Base-by-base conservation (phyloP, 2,888 invertebrate species). In the Aleiodes testaceus region DNA sequence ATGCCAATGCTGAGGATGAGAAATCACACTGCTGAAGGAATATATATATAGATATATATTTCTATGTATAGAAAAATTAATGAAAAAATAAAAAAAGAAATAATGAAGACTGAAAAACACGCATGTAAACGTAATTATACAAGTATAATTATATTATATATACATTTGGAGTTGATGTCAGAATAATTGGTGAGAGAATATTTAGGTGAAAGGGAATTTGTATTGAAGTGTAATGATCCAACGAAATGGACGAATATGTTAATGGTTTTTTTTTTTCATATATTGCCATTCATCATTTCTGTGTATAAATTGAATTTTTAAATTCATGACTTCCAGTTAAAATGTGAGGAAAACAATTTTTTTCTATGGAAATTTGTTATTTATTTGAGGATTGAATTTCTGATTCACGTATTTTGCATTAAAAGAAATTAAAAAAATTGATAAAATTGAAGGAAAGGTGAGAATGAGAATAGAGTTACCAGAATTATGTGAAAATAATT, bases 21-120 rank as follows among this genome's bases (percentile, higher is more conserved):
- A 78, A 78, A 71, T 72, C 68, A 49, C 74, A 74, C 55, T 81
- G 81, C 74, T 84, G 79, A 79, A 79, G 71, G 74, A 79, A 81
- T 79, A 79, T 79, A 79, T 63, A 55, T 63, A 70, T 69, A 26
- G 14, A 45, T 59, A 65, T 44, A 61, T 42, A 61, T 45, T 44
- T 44, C 45, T 45, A 26, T 26, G 26, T 26, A 26, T 26, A 26
- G n/a, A 26, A 26, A 26, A 26, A 5, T 26, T 26, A 26, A 26
- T 26, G 26, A 26, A 26, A 26, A 26, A 26, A 26, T 5, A 26
- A 26, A 26, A 26, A 26, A 26, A 26, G 26, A 26, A 26, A 26
- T 26, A 26, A 26, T 45, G 44, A 76, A 76, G 76, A 76, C 76
- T 76, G 76, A 76, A 70, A 69, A 70, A 72, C 61, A 69, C 67